Base-by-base conservation (phyloP, 2,113 vertebrate species). In the Scolopax mira region DNA sequence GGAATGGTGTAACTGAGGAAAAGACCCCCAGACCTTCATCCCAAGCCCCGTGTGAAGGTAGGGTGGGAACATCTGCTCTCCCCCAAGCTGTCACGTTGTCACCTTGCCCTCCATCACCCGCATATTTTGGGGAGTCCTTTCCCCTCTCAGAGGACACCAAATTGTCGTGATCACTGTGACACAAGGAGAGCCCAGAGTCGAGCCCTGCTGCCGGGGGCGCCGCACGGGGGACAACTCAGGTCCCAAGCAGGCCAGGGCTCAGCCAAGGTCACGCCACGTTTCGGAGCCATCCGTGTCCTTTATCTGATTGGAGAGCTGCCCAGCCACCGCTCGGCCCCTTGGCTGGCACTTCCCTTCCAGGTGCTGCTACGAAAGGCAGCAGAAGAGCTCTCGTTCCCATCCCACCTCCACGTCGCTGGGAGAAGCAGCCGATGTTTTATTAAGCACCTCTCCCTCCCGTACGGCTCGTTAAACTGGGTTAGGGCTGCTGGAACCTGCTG, bases 371-470 rank as follows among this genome's bases (percentile, higher is more conserved):
- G 54, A 69, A 55, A 65, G 82, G 44, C 79, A 75, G 65, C 92
- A 94, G 69, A 61, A 61, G 52, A 90, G 44, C 62, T 96, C 48
- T 87, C 17, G 3, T 70, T 85, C 88, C 85, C 6, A 10, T 42
- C 57, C 31, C 31, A 70, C 73, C 70, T 80, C 74, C 61, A 48
- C 64, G 28, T 58, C 28, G 17, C 65, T 4, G 44, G 82, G 79
- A 83, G 74, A 89, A 87, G 72, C 85, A 83, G 91, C 67, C 52
- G 31, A 91, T 88, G 90, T 95, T 96, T 96, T 74, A 96, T 96
- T 90, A 96, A 95, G 92, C 85, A 82, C 54, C 46, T 81, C 87
- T 88, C 35, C 67, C 81, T 95, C 72, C 39, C 7, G 5, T 33
- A 62, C 57, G 4, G 28, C 93, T 95, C 82, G 69, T 90, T 90